A percentile compares a stretch with the other conserved stretches of the same genome.
These are phyloP conservation scores for Crotalus helleri DNA, from an alignment of 2,113 vertebrate genomes.

Conservation along the genomic window DNA sequence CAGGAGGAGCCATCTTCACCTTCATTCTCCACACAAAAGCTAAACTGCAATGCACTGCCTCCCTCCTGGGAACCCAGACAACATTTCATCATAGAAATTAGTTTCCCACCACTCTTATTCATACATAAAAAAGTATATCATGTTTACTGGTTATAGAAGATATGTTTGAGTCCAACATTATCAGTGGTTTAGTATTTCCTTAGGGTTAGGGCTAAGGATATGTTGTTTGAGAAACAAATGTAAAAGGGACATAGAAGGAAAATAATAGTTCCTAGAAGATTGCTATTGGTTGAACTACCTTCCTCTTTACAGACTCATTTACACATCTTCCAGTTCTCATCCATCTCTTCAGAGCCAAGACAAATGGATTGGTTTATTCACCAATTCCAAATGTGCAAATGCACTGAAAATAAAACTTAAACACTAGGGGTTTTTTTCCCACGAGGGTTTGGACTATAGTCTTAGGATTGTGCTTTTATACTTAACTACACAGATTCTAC, in stretches of 20 bases:
- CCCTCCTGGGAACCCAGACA: not conserved
- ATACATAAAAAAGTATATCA: not conserved
- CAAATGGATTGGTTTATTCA: not conserved
- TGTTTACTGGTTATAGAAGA: not conserved
- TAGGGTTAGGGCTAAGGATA: not conserved
- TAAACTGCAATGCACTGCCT: not conserved
- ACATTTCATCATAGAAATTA: not conserved
- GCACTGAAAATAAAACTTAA: not conserved
- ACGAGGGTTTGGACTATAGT: not conserved
- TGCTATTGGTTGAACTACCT: not conserved
- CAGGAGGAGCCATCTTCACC: not conserved
- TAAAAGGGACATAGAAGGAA: not conserved
- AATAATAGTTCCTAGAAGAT: not conserved
- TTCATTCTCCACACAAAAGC: not conserved
- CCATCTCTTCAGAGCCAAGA: not conserved
- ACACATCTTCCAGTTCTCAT: not conserved
- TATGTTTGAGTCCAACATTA: not conserved
- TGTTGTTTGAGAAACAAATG: not conserved
- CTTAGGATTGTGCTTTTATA: not conserved
- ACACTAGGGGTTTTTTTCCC: accelerated
- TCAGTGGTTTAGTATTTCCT: not conserved
- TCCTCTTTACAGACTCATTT: not conserved
- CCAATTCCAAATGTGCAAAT: not conserved
- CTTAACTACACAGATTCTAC: not conserved
- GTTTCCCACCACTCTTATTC: not conserved